Conservation (phyloP, 2,888 invertebrate genomes). For the Pyrrhia umbra region DNA sequence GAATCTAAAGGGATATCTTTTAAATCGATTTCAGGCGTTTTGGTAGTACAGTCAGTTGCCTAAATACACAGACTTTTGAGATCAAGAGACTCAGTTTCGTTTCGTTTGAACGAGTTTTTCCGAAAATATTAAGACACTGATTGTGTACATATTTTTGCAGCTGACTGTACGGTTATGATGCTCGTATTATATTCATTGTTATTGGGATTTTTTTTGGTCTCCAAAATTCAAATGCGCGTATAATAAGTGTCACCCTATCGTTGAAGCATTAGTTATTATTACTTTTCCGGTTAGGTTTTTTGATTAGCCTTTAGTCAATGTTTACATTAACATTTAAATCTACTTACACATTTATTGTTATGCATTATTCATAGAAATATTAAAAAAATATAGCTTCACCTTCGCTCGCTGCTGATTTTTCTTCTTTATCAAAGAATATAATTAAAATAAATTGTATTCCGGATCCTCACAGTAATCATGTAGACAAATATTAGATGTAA, state of each 20-base stretch:
- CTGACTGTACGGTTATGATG: too few species aligned
- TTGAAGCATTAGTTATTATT: not conserved
- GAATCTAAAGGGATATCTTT: not conserved
- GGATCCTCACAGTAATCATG: slow-evolving; percentile 24
- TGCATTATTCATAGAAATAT: slow-evolving; percentile 6
- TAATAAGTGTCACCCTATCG: too few species aligned
- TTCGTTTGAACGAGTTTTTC: too few species aligned
- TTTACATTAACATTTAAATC: slow-evolving; percentile 7
- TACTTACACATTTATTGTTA: not conserved
- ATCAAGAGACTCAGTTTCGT: too few species aligned
- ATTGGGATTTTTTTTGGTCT: too few species aligned
- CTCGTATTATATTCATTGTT: too few species aligned
- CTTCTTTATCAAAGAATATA: slow-evolving; percentile 10
- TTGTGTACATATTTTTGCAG: too few species aligned
- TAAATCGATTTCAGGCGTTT: not conserved
- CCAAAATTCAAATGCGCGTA: too few species aligned
- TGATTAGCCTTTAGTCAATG: not conserved
- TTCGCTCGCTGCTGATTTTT: not conserved
- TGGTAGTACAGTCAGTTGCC: not conserved
- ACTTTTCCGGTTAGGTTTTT: not conserved
- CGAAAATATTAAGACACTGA: too few species aligned
- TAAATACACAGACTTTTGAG: too few species aligned
- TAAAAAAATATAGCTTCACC: not conserved
- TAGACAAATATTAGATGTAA: slow-evolving; percentile 28
- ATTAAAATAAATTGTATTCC: slow-evolving; percentile 5